A percentile compares a stretch with the other conserved stretches of the same genome.
Evolutionary conservation across 2,113 vertebrate species (phyloP).

Genomic region (Oophaga pumilio): DNA sequence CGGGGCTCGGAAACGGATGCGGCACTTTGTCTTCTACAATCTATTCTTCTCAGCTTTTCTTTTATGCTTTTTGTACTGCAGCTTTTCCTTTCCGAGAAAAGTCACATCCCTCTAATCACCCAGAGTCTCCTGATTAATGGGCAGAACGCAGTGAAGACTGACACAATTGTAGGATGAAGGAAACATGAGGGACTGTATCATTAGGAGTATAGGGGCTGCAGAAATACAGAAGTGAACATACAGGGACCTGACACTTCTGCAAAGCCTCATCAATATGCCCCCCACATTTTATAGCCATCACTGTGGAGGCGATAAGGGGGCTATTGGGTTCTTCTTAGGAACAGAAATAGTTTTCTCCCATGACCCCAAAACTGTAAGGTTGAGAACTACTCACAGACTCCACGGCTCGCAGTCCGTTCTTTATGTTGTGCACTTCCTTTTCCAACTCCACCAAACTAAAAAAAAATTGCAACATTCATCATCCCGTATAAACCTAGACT

Average conservation of each 20-base stretch:
- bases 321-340: not conserved
- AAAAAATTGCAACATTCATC: slow-evolving; percentile 4
- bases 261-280: not conserved
- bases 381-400: slow-evolving; percentile 81
- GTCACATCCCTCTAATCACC: not conserved
- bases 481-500: not conserved
- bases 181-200: no score
- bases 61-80: not conserved
- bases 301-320: not conserved
- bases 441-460: slow-evolving; percentile 88
- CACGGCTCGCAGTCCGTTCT: slow-evolving; percentile 86
- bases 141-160: not conserved
- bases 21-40: not conserved
- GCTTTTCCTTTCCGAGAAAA: not conserved
- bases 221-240: not conserved
- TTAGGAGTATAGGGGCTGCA: no score
- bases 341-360: not conserved
- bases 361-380: not conserved
- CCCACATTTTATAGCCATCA: not conserved
- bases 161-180: no score
- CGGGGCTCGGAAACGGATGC: not conserved
- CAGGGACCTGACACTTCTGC: no score
- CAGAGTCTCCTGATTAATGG: not conserved
- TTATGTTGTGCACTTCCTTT: slow-evolving; percentile 90
- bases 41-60: not conserved